These are phyloP conservation scores for Rhinolophus ferrumequinum DNA, from an alignment of 2,113 vertebrate species.

Conservation along the genomic window DNA sequence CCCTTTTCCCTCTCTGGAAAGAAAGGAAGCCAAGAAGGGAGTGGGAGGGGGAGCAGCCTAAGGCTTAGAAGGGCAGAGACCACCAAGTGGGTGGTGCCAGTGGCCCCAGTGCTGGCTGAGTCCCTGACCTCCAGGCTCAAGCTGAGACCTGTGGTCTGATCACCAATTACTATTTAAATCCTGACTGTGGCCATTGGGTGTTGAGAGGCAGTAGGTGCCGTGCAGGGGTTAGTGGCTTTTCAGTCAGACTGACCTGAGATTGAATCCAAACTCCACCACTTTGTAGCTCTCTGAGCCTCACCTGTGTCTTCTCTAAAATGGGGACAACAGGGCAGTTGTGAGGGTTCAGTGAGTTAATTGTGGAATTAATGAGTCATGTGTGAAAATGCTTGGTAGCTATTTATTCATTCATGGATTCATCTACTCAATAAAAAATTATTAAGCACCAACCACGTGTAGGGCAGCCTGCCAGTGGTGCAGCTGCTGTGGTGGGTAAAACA, in stretches of 20 bases:
- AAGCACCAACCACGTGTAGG: not conserved
- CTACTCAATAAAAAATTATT: constrained; percentile 36
- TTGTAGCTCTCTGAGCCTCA: not conserved
- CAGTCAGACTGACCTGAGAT: not conserved
- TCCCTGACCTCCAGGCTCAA: constrained; percentile 36
- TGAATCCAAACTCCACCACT: not conserved
- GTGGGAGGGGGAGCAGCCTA: not conserved
- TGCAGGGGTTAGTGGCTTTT: constrained; percentile 27
- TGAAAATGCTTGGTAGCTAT: not conserved
- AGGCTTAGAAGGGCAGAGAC: constrained; percentile 28
- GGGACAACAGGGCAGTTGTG: not conserved
- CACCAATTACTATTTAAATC: constrained; percentile 25
- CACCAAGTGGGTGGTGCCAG: not conserved
- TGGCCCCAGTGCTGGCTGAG: not conserved
- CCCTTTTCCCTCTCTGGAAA: constrained; percentile 54
- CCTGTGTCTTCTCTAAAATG: constrained; percentile 38
- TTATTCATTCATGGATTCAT: constrained; percentile 49
- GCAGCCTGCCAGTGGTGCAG: not conserved
- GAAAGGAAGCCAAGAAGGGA: constrained; percentile 48
- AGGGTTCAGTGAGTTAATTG: constrained; percentile 26
- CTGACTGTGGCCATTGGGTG: not conserved
- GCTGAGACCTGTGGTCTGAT: not conserved
- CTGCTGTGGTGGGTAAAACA: not conserved
- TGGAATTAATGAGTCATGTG: constrained; percentile 12
- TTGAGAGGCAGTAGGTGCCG: constrained; percentile 35